phyloP scores from a whole-genome alignment of 2,888 invertebrate species.

The Oxystoma pomonae region DNA sequence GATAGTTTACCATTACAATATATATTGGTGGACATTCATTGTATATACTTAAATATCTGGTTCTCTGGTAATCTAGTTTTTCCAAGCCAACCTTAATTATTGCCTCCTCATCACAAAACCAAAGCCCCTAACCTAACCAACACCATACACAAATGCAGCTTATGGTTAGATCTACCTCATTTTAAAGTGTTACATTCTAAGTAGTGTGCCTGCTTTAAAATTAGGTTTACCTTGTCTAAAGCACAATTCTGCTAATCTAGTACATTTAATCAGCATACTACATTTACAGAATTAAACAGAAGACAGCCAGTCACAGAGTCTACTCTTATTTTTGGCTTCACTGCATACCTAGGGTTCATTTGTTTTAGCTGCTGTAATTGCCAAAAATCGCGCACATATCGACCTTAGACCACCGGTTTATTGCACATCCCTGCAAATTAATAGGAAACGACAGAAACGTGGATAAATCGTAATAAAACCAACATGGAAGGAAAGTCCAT shows the following conservation, averaged over 20 bases:
- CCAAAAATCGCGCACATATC: constrained; percentile 40
- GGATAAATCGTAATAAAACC: constrained; percentile 50
- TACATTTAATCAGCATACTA: constrained; percentile 49
- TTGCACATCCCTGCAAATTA: background rate
- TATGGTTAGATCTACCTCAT: background rate
- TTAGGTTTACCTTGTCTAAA: constrained; percentile 47
- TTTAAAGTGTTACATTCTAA: background rate
- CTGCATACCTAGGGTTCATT: constrained; percentile 33
- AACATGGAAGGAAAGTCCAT: constrained; percentile 72
- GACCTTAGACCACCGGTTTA: constrained; percentile 13
- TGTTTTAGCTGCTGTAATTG: constrained; percentile 52
- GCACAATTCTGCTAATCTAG: constrained; percentile 48
- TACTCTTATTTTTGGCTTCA: constrained; percentile 55
- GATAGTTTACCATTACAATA: no score
- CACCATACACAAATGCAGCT: background rate
- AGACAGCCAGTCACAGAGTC: constrained; percentile 57
- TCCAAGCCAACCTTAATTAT: no score
- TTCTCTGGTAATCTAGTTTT: no score
- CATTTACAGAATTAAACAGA: constrained; percentile 50
- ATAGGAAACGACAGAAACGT: background rate
- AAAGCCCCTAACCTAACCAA: no score
- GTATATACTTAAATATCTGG: no score
- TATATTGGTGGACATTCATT: no score
- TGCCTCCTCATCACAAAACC: no score
- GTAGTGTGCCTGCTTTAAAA: background rate